Evolutionary conservation across 1,140 invertebrate genomes (phyloP), one percentile per base, ranked within the genome.

Genomic region (Mya arenaria): DNA sequence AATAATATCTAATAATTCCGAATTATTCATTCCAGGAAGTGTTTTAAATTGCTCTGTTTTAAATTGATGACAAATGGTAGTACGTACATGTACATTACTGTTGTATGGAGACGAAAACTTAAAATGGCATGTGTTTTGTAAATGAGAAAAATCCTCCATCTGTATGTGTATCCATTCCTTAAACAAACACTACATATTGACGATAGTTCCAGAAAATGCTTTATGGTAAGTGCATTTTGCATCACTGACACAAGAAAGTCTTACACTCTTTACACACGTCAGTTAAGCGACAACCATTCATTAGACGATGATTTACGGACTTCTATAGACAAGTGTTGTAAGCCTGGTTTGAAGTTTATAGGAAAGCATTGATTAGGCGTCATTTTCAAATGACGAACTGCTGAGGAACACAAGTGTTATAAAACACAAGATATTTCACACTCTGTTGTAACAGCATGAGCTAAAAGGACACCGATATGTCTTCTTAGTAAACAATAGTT

Each of bases 241-340:
- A 25, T 17, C 30, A 36, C 32, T 37, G 36, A 37, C 36, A 65
- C 62, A 37, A 17, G 28, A n/a, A 13, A 65, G 17, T 37, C 41
- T 37, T 65, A 65, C 36, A 36, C 36, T 36, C 25, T 37, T 23
- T 32, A 65, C 4, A 23, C 32, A 65, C 19, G 25, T 65, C 23
- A 65, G 13, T 37, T 1, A 8, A 25, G 30, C 36, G 25, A 8
- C n/a, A 37, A 65, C 62, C 62, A n/a, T 65, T 65, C 23, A 65
- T 34, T 65, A 37, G 17, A 65, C 34, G 17, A 6, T 65, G 62
- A 65, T 65, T 65, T 65, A 65, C 41, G 62, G 4, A 37, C 41
- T 65, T 28, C 62, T 37, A 2, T 65, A 65, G n/a, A 65, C 4
- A 65, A 36, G 34, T 6, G 30, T 36, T 65, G 62, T 37, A 65